These are phyloP conservation scores for Drosophila buzzatii DNA, from an alignment of 2,888 invertebrate species.

Conservation along the genomic window DNA sequence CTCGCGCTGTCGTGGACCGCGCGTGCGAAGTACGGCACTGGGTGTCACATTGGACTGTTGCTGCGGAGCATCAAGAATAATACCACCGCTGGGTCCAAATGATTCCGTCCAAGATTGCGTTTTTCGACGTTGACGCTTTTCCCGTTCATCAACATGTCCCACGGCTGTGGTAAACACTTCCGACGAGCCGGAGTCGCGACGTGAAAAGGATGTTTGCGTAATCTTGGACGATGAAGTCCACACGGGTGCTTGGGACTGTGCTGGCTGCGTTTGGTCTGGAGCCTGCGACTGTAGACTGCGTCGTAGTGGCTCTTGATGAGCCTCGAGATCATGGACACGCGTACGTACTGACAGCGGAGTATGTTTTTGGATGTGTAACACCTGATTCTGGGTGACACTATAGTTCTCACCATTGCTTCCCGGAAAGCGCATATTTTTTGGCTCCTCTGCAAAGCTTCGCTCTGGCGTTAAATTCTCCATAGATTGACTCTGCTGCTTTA, in stretches of 20 bases:
- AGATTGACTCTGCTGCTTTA: conserved; percentile 85
- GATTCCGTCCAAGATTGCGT: conserved; percentile 84
- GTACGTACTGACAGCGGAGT: conserved; percentile 88
- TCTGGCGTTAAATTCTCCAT: conserved; percentile 84
- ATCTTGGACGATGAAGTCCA: conserved; percentile 85
- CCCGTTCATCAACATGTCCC: conserved; percentile 88
- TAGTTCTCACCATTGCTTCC: conserved; percentile 94
- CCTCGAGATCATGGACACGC: conserved; percentile 91
- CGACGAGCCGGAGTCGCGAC: conserved; percentile 75
- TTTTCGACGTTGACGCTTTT: conserved; percentile 80
- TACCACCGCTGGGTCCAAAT: conserved; percentile 75
- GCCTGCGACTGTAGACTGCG: conserved; percentile 32
- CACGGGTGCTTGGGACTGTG: conserved; percentile 72
- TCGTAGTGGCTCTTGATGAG: conserved; percentile 82
- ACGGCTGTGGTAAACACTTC: conserved; percentile 88
- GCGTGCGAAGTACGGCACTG: conserved; percentile 48
- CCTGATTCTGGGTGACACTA: conserved; percentile 96
- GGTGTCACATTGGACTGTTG: conserved; percentile 34
- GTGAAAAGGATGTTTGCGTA: conserved; percentile 81
- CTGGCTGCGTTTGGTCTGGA: conserved; percentile 31
- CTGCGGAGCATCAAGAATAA: conserved; percentile 63
- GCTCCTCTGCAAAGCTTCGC: conserved; percentile 85
- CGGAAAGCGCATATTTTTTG: conserved; percentile 93
- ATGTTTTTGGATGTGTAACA: conserved; percentile 91
- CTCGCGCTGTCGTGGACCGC: conserved; percentile 87